Evolutionary conservation across 2,797 vertebrate species (phyloP).

Genomic region (Leptatherina wallacei): DNA sequence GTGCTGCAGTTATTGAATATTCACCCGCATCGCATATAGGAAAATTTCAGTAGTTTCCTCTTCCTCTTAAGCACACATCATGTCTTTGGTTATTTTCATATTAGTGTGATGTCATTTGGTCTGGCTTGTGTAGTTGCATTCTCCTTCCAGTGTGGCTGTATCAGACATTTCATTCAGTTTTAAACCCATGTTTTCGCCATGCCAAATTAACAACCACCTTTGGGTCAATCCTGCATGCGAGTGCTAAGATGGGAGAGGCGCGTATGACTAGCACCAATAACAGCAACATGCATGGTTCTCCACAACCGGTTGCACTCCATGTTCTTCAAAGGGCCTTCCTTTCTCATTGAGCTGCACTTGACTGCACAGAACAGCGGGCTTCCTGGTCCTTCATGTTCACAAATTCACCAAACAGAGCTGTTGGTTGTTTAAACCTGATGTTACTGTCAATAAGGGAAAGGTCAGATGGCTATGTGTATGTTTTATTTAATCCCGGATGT

Average conservation of each 20-base stretch:
- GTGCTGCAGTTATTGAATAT: neutral
- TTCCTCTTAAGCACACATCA: neutral
- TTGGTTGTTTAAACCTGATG: slow-evolving; percentile 51
- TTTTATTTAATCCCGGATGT: slow-evolving; percentile 67
- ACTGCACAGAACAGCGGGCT: slow-evolving; percentile 14
- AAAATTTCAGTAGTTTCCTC: neutral
- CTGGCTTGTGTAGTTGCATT: slow-evolving; percentile 11
- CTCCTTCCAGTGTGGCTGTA: slow-evolving; percentile 28
- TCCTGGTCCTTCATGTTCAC: slow-evolving; percentile 22
- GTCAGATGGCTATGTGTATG: slow-evolving; percentile 39
- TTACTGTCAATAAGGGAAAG: slow-evolving; percentile 68
- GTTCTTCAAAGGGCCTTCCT: slow-evolving; percentile 62
- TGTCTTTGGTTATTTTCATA: slow-evolving; percentile 30
- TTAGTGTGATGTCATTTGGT: slow-evolving; percentile 27
- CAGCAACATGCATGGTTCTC: slow-evolving; percentile 60
- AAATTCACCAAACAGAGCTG: slow-evolving; percentile 50
- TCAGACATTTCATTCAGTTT: slow-evolving; percentile 53
- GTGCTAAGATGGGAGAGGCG: slow-evolving; percentile 56
- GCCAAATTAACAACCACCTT: slow-evolving; percentile 73
- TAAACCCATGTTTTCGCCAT: slow-evolving; percentile 71
- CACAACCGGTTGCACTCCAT: slow-evolving; percentile 60
- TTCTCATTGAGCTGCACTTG: slow-evolving; percentile 9
- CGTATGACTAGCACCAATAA: slow-evolving; percentile 55
- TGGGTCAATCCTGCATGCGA: slow-evolving; percentile 67
- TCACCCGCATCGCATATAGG: neutral